phyloP scores from a whole-genome alignment of 2,113 vertebrate genomes.

The Rhinolophus sinicus region DNA sequence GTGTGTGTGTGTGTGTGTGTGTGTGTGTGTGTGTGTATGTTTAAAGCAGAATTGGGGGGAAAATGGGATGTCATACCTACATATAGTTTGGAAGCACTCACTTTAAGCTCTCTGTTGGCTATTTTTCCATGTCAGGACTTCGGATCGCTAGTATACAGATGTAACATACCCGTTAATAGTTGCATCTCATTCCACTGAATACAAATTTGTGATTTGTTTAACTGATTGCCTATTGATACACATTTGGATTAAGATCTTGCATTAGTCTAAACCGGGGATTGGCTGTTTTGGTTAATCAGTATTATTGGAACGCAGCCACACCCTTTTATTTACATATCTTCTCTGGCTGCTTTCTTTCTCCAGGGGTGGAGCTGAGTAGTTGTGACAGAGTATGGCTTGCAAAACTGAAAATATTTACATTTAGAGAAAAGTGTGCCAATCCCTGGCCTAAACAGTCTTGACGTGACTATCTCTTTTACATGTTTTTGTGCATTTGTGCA shows the following conservation, averaged over 20 bases:
- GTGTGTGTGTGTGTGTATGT: background rate
- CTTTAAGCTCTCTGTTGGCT: background rate
- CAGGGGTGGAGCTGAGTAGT: background rate
- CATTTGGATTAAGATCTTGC: background rate
- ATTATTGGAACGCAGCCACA: background rate
- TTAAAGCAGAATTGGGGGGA: background rate
- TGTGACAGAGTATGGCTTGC: background rate
- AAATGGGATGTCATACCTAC: background rate
- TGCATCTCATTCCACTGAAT: background rate
- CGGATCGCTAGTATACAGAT: background rate
- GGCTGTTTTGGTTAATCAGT: background rate
- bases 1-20: background rate
- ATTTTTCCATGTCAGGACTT: background rate
- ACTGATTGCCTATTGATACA: background rate
- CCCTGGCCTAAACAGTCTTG: background rate
- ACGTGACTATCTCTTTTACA: background rate
- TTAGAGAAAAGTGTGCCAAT: background rate
- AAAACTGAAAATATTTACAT: background rate
- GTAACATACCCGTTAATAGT: background rate
- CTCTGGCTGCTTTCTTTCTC: background rate
- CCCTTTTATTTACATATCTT: background rate
- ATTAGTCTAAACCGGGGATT: background rate
- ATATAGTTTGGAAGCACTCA: background rate
- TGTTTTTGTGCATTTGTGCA: background rate
- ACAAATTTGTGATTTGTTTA: background rate